phyloP scores from a whole-genome alignment of 2,888 invertebrate species.

The Chrysodeixis includens region DNA sequence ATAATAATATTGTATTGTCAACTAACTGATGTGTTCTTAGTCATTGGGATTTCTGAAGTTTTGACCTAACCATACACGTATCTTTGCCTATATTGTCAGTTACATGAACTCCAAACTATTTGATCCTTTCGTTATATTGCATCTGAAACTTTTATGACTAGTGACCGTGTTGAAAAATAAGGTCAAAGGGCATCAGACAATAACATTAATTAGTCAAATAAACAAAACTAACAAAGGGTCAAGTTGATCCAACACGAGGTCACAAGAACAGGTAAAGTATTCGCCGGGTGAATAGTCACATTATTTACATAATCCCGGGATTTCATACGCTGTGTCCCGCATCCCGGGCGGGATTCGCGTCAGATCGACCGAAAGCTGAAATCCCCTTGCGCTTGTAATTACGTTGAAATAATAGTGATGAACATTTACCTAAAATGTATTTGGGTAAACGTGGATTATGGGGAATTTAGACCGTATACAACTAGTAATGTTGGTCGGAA shows the following conservation, averaged over 20 bases:
- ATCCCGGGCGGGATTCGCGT: conserved; percentile 18
- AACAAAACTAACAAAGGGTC: conserved; percentile 39
- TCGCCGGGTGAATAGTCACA: conserved; percentile 50
- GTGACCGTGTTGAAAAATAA: no score
- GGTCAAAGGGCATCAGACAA: no score
- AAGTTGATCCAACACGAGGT: conserved; percentile 31
- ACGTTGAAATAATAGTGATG: conserved; percentile 27
- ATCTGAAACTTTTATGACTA: no score
- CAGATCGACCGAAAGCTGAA: conserved; percentile 35
- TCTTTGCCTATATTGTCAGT: no score
- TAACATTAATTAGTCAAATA: conserved; percentile 38
- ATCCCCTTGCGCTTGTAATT: conserved; percentile 43
- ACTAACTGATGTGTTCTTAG: no score
- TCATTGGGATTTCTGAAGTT: no score
- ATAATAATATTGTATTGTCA: no score
- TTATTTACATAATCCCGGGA: conserved; percentile 55
- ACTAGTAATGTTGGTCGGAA: conserved; percentile 6
- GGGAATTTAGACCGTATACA: background rate
- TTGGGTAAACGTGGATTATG: background rate
- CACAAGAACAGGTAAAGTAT: conserved; percentile 46
- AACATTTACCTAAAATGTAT: conserved; percentile 12
- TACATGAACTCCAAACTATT: no score
- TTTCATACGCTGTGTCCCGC: conserved; percentile 31
- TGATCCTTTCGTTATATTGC: no score
- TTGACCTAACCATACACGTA: no score